Conservation (phyloP, 2,113 vertebrate species). For the Pterocles gutturalis region DNA sequence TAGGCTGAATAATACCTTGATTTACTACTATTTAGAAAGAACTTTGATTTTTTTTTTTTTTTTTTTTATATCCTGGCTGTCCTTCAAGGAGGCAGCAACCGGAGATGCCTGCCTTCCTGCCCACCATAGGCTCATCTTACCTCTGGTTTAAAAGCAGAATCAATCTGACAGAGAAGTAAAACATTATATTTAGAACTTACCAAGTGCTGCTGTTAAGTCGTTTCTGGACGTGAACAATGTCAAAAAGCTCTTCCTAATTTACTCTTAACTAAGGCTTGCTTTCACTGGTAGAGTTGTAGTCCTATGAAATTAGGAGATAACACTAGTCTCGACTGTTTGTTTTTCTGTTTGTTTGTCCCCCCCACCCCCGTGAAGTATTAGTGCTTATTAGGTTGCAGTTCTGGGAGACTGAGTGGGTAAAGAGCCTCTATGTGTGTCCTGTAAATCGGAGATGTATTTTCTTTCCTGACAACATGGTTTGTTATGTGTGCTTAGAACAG, state of each 20-base stretch:
- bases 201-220: background rate
- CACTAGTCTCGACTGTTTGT: background rate
- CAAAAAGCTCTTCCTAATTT: background rate
- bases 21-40: background rate
- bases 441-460: background rate
- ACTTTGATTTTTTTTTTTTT: background rate
- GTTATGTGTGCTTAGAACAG: background rate
- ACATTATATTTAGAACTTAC: background rate
- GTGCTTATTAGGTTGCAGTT: background rate
- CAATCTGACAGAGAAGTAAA: background rate
- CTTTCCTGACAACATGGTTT: background rate
- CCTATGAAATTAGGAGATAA: background rate
- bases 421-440: background rate
- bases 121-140: background rate
- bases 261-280: background rate
- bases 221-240: background rate
- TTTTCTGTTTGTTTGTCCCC: background rate
- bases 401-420: background rate
- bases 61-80: background rate
- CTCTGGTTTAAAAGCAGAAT: slow-evolving; percentile 8
- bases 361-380: background rate
- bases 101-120: background rate
- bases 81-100: background rate
- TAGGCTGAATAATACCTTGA: background rate
- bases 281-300: background rate